Percentiles rank a stretch among this genome's conserved stretches.
These are phyloP conservation scores for Mallotus villosus DNA, from an alignment of 2,797 vertebrate species.

Conservation along the genomic window DNA sequence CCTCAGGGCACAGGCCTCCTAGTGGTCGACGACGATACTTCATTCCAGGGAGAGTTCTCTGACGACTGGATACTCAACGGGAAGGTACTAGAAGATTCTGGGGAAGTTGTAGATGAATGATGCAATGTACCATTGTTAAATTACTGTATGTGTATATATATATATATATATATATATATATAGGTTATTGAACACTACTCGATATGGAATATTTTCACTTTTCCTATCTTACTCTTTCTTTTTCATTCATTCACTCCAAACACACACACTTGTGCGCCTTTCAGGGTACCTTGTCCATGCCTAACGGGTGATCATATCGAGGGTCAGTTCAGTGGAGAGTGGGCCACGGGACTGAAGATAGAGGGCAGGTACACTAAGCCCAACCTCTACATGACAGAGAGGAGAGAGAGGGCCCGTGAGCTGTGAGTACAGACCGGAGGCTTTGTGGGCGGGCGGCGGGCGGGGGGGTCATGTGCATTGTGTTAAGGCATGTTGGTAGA, in stretches of 20 bases:
- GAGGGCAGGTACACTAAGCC: constrained; percentile 88
- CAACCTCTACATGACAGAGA: constrained; percentile 76
- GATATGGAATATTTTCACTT: background rate
- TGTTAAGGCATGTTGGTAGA: background rate
- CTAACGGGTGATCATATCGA: constrained; percentile 91
- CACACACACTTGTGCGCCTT: background rate
- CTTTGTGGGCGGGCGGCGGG: no score
- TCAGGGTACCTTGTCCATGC: constrained; percentile 79
- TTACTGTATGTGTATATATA: no score
- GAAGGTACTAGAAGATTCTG: constrained; percentile 59
- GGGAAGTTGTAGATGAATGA: background rate
- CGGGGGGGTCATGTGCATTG: background rate
- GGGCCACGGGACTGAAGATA: constrained; percentile 90
- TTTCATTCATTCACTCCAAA: background rate
- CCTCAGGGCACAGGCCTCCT: constrained; percentile 85
- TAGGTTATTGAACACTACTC: background rate
- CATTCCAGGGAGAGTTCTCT: constrained; percentile 91
- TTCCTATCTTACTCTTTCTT: background rate
- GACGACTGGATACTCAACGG: constrained; percentile 92
- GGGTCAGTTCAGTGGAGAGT: constrained; percentile 89
- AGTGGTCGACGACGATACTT: constrained; percentile 91
- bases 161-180: no score
- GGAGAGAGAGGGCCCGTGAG: constrained; percentile 62
- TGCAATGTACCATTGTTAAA: background rate
- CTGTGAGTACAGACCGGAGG: constrained; percentile 59